Evolutionary conservation across 1,140 invertebrate species (phyloP), one percentile per base, ranked within the genome.

Genomic region (Brachystomella parvula): DNA sequence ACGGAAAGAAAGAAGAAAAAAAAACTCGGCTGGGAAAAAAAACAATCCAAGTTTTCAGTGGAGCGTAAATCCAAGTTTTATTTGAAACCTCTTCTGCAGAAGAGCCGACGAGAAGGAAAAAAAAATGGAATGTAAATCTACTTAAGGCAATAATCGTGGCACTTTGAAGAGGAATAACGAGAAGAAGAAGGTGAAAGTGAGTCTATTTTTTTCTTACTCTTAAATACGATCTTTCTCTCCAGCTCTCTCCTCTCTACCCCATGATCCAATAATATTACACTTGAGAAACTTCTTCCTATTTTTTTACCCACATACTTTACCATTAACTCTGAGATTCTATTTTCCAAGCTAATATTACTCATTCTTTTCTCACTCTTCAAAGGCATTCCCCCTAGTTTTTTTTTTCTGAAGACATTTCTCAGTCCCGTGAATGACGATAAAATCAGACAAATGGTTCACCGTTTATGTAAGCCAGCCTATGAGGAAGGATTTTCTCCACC

Each of bases 211-310:
- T n/a, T n/a, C 39, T 9, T 44, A 12, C n/a, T 44, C 39, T 9
- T 12, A 44, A 12, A 9, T 44, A 12, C n/a, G 39, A 44, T 9
- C n/a, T 44, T 44, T 44, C 39, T 44, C 39, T 24, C 24, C 6
- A 53, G 49, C 49, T 53, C 49, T 21, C 24, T 9, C 15, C 49
- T 53, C 15, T 21, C 49, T 53, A 53, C 9, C 49, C 24, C 21
- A 28, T 9, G 57, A 29, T 59, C 57, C 57, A 59, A 59, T 59
- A 59, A 59, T 31, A 59, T 59, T 29, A 59, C 57, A 59, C 57
- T 59, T 59, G 57, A 59, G 57, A 21, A 59, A 59, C 57, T 59
- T 29, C 30, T 32, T 12, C 30, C 30, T 59, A 12, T 15, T 32
- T 28, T 29, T 29, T 29, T 59, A 29, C 12, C 3, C 57, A 29